A percentile compares a stretch with the other conserved stretches of the same genome.
phyloP scores from a whole-genome alignment of 2,113 vertebrate species.

The Marmota monax region DNA sequence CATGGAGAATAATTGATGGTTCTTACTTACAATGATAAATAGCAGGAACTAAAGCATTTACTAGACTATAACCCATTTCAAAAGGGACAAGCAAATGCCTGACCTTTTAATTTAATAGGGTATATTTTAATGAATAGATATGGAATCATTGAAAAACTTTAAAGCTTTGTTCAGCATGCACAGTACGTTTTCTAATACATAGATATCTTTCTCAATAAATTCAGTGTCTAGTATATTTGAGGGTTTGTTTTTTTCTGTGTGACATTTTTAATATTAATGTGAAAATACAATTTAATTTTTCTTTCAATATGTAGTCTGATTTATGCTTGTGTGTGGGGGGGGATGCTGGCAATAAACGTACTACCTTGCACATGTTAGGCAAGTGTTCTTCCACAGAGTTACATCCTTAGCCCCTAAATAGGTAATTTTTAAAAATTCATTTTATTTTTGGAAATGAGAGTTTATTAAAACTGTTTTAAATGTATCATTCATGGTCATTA shows the following conservation, averaged over 20 bases:
- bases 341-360: neutral
- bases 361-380: neutral
- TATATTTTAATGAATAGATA: neutral
- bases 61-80: neutral
- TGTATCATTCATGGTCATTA: neutral
- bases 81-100: neutral
- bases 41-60: neutral
- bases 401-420: neutral
- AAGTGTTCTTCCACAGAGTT: too few species aligned
- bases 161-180: neutral
- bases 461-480: neutral
- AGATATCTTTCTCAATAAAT: neutral
- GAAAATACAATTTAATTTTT: neutral
- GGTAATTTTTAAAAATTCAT: neutral
- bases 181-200: neutral
- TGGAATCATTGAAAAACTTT: neutral
- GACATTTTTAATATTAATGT: neutral
- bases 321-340: neutral
- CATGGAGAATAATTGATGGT: neutral
- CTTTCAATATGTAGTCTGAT: neutral
- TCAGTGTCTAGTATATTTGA: conserved; percentile 13
- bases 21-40: conserved; percentile 21
- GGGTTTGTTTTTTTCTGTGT: conserved; percentile 14
- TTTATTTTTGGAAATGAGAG: neutral
- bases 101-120: neutral